Evolutionary conservation across 1,140 invertebrate genomes (phyloP).

Genomic region (Chelonus insularis): DNA sequence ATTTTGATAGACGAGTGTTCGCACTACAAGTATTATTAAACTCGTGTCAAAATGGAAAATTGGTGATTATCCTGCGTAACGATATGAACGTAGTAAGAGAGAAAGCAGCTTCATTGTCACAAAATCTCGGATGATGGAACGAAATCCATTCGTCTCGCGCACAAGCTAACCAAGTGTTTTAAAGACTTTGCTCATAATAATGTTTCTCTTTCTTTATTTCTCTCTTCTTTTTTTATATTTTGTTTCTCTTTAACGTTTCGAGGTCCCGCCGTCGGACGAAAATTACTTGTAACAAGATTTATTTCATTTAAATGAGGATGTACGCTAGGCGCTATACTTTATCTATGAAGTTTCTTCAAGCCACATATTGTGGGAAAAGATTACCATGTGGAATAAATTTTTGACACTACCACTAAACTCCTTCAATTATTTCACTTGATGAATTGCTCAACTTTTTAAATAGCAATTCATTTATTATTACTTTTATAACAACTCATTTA

Average conservation of each 20-base stretch:
- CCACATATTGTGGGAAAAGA: not conserved
- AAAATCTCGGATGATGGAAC: constrained; percentile 35
- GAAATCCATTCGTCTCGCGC: constrained; percentile 47
- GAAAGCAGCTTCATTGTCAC: constrained; percentile 15
- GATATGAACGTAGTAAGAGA: not conserved
- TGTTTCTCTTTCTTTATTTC: constrained; percentile 10
- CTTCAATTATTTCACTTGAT: not conserved
- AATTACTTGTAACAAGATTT: constrained; percentile 55
- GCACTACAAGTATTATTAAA: constrained; percentile 16
- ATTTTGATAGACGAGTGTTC: constrained; percentile 8
- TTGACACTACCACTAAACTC: constrained; percentile 10
- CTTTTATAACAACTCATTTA: no score
- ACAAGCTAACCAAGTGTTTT: constrained; percentile 26
- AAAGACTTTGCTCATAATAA: constrained; percentile 34
- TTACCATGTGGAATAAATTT: constrained; percentile 23
- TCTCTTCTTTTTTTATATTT: not conserved
- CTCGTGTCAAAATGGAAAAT: constrained; percentile 23
- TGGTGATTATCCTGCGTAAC: constrained; percentile 17
- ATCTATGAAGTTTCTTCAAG: not conserved
- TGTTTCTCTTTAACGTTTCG: constrained; percentile 23
- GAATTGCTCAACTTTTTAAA: not conserved
- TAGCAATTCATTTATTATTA: no score
- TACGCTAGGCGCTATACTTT: constrained; percentile 37
- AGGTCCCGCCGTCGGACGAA: constrained; percentile 36
- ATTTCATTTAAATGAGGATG: constrained; percentile 56